These are phyloP conservation scores for Thalassoma bifasciatum DNA, from an alignment of 2,113 vertebrate genomes.

Conservation along the genomic window DNA sequence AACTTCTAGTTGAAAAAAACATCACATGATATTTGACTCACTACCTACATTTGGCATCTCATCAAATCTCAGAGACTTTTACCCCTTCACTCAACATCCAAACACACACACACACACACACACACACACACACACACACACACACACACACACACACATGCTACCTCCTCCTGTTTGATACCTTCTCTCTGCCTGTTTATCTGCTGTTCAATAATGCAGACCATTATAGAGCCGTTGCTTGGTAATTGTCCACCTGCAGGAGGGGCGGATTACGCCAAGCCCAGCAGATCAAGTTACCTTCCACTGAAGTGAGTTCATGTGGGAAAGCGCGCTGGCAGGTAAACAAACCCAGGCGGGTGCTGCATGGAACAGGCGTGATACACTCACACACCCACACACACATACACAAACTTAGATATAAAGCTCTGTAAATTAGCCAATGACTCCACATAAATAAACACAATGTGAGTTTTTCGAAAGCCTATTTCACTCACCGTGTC, in stretches of 20 bases:
- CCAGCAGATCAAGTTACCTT: conserved; percentile 23
- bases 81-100: background rate
- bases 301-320: conserved; percentile 34
- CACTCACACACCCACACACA: conserved; percentile 2
- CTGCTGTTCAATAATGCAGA: background rate
- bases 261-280: conserved; percentile 8
- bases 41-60: background rate
- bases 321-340: conserved; percentile 36
- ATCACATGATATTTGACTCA: conserved; percentile 8
- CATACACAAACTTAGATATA: background rate
- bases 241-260: conserved; percentile 17
- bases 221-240: background rate
- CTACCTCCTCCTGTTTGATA: background rate
- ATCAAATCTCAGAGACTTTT: conserved; percentile 17
- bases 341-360: conserved; percentile 30
- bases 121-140: background rate
- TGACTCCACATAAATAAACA: background rate
- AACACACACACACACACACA: conserved; percentile 3
- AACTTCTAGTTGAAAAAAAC: background rate
- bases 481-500: conserved; percentile 42
- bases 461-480: background rate
- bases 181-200: conserved; percentile 1
- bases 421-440: conserved; percentile 12
- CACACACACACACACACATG: conserved; percentile 1
- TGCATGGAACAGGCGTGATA: background rate